A percentile compares a stretch with the other conserved stretches of the same genome.
Conservation (phyloP, 2,113 vertebrate genomes). For the Cyanoramphus novaezelandiae region DNA sequence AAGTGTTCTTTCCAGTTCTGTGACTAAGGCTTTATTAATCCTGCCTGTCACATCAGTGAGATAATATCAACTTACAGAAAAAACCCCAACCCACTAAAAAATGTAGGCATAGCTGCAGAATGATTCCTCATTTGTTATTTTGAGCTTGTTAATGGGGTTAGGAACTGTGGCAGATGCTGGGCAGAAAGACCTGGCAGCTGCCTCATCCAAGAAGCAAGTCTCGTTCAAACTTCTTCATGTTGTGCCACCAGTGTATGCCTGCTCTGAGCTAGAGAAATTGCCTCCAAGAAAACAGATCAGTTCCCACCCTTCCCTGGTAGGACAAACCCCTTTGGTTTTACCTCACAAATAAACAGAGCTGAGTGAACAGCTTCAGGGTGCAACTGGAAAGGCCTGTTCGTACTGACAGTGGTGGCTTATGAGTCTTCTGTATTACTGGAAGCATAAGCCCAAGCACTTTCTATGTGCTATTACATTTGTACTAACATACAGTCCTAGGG, state of each 20-base stretch:
- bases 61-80: not conserved
- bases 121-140: not conserved
- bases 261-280: not conserved
- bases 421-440: not conserved
- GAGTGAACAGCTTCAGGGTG: not conserved
- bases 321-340: not conserved
- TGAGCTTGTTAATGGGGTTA: not conserved
- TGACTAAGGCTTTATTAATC: conserved; percentile 28
- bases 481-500: not conserved
- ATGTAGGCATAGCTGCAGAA: not conserved
- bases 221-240: not conserved
- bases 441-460: not conserved
- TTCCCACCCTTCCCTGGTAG: not conserved
- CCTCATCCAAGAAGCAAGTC: not conserved
- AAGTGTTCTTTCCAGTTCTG: not conserved
- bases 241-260: not conserved
- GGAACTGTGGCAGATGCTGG: not conserved
- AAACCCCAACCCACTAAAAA: not conserved
- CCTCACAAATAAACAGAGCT: not conserved
- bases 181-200: not conserved
- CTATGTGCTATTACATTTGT: not conserved
- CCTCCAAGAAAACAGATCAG: not conserved
- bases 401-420: not conserved
- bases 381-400: not conserved
- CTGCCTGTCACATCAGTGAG: not conserved